Evolutionary conservation across 2,113 vertebrate genomes (phyloP).

Genomic region (Diglossa brunneiventris): DNA sequence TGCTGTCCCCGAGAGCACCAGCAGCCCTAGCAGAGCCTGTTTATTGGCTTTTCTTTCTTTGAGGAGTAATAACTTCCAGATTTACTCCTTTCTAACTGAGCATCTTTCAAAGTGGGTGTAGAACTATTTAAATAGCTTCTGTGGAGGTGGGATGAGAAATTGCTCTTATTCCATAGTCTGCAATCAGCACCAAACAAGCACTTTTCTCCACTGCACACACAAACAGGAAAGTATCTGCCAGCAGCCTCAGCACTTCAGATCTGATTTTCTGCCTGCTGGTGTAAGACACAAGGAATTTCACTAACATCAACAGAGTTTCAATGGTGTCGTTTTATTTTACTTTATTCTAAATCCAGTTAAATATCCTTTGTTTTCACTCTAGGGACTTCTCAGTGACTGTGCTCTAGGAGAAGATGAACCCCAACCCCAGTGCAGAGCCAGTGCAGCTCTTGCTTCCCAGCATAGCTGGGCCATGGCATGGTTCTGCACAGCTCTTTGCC

Average conservation of each 20-base stretch:
- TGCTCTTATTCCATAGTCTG: conserved; percentile 65
- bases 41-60: neutral
- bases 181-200: conserved; percentile 66
- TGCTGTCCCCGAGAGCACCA: neutral
- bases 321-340: neutral
- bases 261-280: neutral
- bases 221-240: conserved; percentile 52
- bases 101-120: conserved; percentile 65
- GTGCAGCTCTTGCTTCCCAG: neutral
- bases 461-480: neutral
- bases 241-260: conserved; percentile 19
- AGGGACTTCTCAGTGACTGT: neutral
- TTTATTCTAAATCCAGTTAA: neutral
- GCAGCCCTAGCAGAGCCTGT: neutral
- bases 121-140: conserved; percentile 62
- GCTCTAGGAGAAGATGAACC: neutral
- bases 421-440: neutral
- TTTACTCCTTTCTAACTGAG: conserved; percentile 58
- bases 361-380: neutral
- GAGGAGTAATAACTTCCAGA: conserved; percentile 52
- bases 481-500: neutral
- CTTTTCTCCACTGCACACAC: conserved; percentile 62
- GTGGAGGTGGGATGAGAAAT: conserved; percentile 65
- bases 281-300: conserved; percentile 27
- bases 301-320: neutral